Evolutionary conservation across 2,888 invertebrate genomes (phyloP).

Genomic region (Bimastos eiseni): DNA sequence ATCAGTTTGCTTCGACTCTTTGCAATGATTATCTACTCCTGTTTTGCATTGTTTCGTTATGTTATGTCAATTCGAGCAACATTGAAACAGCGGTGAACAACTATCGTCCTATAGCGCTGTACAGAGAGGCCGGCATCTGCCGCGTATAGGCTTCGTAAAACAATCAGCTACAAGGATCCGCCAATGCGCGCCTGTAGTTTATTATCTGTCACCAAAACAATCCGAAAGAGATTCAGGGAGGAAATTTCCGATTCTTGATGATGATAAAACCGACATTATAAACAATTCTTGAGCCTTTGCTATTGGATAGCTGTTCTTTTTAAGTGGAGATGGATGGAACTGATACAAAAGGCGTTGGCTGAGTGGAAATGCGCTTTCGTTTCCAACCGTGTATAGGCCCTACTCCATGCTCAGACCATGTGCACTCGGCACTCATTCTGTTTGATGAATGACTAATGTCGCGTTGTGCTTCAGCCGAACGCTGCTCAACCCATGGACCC

Average conservation of each 20-base stretch:
- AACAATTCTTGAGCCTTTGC: not conserved
- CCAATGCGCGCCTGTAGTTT: too few species aligned
- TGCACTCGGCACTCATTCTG: not conserved
- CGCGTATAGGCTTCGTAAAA: too few species aligned
- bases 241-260: not conserved
- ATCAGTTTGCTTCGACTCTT: not conserved
- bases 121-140: too few species aligned
- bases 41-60: not conserved
- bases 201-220: not conserved
- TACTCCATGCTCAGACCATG: not conserved
- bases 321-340: not conserved
- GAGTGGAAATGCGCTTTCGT: not conserved
- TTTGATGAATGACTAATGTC: not conserved
- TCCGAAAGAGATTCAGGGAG: not conserved
- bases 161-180: too few species aligned
- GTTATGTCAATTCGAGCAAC: not conserved
- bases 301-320: too few species aligned
- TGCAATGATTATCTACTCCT: not conserved
- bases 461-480: not conserved
- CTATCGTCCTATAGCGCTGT: too few species aligned
- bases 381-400: not conserved
- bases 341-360: not conserved
- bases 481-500: not conserved
- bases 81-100: not conserved
- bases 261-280: not conserved